phyloP scores from a whole-genome alignment of 2,797 vertebrate species.

The Cossypha dichroa region DNA sequence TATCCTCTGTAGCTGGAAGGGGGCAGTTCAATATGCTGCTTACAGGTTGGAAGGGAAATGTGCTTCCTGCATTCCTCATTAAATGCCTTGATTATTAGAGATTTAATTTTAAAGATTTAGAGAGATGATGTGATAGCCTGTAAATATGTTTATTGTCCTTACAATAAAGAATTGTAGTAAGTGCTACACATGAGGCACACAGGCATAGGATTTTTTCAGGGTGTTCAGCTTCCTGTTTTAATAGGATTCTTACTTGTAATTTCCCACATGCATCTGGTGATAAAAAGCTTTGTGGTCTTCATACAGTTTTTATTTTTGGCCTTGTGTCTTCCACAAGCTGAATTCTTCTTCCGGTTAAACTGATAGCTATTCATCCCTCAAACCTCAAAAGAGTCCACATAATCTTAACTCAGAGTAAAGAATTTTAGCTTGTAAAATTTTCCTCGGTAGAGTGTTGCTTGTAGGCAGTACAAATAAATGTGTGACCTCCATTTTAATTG shows the following conservation, averaged over 20 bases:
- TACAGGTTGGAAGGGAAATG: not conserved
- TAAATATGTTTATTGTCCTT: not conserved
- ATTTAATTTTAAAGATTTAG: not conserved
- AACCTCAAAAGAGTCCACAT: not conserved
- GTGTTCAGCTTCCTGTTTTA: not conserved
- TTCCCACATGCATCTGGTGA: not conserved
- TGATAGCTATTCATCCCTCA: not conserved
- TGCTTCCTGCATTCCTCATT: not conserved
- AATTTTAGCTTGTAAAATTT: not conserved
- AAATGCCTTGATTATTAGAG: not conserved
- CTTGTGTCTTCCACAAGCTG: not conserved
- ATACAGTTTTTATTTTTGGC: not conserved
- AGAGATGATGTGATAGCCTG: not conserved
- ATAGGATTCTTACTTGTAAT: not conserved
- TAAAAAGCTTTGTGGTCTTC: not conserved
- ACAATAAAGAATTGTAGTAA: not conserved
- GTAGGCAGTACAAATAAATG: not conserved
- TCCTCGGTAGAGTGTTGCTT: not conserved
- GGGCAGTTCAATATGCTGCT: not conserved
- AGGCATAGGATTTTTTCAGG: not conserved
- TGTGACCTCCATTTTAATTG: conserved; percentile 29
- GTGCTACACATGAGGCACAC: not conserved
- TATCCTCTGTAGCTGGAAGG: not conserved
- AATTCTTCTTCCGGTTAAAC: not conserved
- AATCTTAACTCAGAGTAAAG: not conserved